phyloP scores from a whole-genome alignment of 1,140 invertebrate species.

The Drosophila mojavensis region DNA sequence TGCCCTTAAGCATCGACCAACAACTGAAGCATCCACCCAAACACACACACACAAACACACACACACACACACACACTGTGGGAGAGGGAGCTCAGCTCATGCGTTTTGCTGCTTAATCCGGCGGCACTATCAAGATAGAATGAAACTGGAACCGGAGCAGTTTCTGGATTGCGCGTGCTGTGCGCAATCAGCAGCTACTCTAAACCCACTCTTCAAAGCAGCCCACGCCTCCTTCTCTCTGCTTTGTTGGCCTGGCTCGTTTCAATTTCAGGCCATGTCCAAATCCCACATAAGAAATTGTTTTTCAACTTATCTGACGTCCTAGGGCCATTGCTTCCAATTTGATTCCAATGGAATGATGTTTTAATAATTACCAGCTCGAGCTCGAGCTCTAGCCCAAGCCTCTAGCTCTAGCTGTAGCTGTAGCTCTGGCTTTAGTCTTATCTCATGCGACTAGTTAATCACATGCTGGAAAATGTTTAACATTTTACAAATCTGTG shows the following conservation, averaged over 20 bases:
- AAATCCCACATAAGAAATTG: conserved; percentile 79
- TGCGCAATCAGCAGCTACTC: conserved; percentile 51
- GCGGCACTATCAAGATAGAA: conserved; percentile 75
- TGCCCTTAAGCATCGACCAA: conserved; percentile 54
- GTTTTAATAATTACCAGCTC: conserved; percentile 10
- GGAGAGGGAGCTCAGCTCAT: conserved; percentile 35
- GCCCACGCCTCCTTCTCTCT: background rate
- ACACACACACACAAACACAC: conserved; percentile 4
- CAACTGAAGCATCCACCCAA: conserved; percentile 18
- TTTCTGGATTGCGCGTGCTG: conserved; percentile 21
- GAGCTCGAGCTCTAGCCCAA: background rate
- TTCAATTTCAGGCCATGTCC: conserved; percentile 67
- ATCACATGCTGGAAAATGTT: conserved; percentile 49
- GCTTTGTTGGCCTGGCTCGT: conserved; percentile 34
- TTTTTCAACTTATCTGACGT: conserved; percentile 66
- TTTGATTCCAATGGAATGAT: background rate
- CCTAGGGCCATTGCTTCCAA: conserved; percentile 5
- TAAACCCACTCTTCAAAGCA: background rate
- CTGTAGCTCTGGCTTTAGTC: background rate
- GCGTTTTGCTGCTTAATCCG: conserved; percentile 75
- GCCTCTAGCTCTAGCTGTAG: background rate
- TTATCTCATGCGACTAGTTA: conserved; percentile 34
- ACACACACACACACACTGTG: background rate
- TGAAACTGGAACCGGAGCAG: conserved; percentile 25
- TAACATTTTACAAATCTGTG: conserved; percentile 36